Evolutionary conservation across 2,113 vertebrate species (phyloP).

Genomic region (Odocoileus virginianus): DNA sequence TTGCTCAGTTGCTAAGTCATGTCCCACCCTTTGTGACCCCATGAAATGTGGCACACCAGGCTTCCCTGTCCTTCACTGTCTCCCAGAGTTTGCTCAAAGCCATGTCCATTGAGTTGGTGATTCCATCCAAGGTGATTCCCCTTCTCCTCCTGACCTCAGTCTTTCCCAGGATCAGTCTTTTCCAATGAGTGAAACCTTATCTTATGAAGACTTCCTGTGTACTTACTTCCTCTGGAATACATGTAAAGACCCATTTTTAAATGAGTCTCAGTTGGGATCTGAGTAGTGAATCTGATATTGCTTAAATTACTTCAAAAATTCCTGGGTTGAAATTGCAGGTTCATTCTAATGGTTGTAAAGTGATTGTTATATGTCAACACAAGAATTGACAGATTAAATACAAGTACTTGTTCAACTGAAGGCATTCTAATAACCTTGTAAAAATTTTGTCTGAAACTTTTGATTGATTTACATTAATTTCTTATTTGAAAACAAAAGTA

Average conservation of each 20-base stretch:
- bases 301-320: not conserved
- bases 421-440: not conserved
- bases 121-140: not conserved
- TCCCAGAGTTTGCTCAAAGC: not conserved
- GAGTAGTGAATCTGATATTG: not conserved
- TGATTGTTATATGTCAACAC: not conserved
- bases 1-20: not conserved
- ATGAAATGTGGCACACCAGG: not conserved
- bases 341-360: not conserved
- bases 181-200: not conserved
- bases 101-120: not conserved
- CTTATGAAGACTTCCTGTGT: not conserved
- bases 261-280: not conserved
- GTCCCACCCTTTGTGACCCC: not conserved
- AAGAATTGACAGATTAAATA: not conserved
- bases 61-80: not conserved
- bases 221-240: not conserved
- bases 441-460: not conserved
- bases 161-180: not conserved
- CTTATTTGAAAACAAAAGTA: conserved; percentile 28
- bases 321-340: not conserved
- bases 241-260: not conserved
- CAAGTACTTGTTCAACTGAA: conserved; percentile 17
- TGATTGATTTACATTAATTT: conserved; percentile 18
- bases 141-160: not conserved